phyloP scores from a whole-genome alignment of 1,140 invertebrate genomes.

The Aphelenchoides besseyi region DNA sequence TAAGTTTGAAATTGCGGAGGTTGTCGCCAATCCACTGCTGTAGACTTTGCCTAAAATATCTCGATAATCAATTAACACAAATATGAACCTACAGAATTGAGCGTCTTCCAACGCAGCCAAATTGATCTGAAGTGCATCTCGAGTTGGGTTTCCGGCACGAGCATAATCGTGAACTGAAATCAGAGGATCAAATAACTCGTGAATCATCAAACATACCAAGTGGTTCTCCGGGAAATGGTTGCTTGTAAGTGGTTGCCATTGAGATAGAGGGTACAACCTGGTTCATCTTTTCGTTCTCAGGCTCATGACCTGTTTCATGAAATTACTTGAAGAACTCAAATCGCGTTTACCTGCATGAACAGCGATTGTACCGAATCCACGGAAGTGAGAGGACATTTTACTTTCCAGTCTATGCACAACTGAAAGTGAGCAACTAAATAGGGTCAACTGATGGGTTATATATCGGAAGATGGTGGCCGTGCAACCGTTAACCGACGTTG shows the following conservation, averaged over 20 bases:
- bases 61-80: neutral
- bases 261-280: conserved; percentile 85
- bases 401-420: too few relatives aligned
- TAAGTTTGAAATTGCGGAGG: conserved; percentile 73
- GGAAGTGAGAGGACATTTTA: conserved; percentile 1
- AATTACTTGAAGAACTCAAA: too few relatives aligned
- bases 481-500: too few relatives aligned
- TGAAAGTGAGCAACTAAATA: too few relatives aligned
- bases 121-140: conserved; percentile 81
- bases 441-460: too few relatives aligned
- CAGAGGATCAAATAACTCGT: neutral
- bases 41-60: conserved; percentile 71
- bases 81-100: conserved; percentile 71
- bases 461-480: too few relatives aligned
- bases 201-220: neutral
- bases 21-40: conserved; percentile 84
- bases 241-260: conserved; percentile 87
- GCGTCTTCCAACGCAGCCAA: conserved; percentile 84
- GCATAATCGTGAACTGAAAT: conserved; percentile 78
- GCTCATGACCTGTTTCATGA: neutral
- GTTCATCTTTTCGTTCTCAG: neutral
- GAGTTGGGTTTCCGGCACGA: conserved; percentile 87
- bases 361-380: conserved; percentile 13
- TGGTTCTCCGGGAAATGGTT: conserved; percentile 75
- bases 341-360: conserved; percentile 18